Evolutionary conservation across 2,113 vertebrate genomes (phyloP).

Genomic region (Hippocampus zosterae): DNA sequence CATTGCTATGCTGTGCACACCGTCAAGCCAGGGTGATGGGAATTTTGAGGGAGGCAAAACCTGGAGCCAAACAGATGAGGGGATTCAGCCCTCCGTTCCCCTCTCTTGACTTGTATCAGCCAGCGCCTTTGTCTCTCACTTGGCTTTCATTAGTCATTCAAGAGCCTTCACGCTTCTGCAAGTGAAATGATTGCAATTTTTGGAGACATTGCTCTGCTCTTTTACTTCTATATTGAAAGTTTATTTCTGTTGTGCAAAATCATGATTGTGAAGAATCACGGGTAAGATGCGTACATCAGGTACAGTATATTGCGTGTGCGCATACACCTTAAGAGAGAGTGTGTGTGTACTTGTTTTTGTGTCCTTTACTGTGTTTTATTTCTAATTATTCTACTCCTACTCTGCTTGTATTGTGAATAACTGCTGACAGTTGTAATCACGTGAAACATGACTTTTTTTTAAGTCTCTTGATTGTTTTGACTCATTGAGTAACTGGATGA

Average conservation of each 20-base stretch:
- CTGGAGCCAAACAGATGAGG: not conserved
- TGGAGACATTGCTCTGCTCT: not conserved
- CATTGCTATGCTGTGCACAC: conserved; percentile 65
- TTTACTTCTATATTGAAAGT: not conserved
- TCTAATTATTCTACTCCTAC: too few species aligned
- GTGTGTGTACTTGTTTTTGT: too few species aligned
- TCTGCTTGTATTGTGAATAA: too few species aligned
- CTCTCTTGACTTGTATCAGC: conserved; percentile 51
- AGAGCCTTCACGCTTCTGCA: conserved; percentile 11
- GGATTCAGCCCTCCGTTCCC: conserved; percentile 30
- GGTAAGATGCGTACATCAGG: too few species aligned
- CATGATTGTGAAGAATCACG: too few species aligned
- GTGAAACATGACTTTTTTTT: too few species aligned
- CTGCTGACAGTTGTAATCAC: too few species aligned
- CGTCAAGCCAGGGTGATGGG: conserved; percentile 50
- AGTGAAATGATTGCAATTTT: conserved; percentile 9
- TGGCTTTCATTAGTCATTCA: conserved; percentile 43
- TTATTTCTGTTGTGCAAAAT: not conserved
- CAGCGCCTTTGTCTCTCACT: conserved; percentile 26
- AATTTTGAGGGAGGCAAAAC: conserved; percentile 31
- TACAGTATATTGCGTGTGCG: too few species aligned
- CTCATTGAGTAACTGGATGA: too few species aligned
- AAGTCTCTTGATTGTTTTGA: too few species aligned
- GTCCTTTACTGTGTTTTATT: too few species aligned
- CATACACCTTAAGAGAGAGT: too few species aligned